phyloP scores from a whole-genome alignment of 2,888 invertebrate species.

The Tubiluchus corallicola region DNA sequence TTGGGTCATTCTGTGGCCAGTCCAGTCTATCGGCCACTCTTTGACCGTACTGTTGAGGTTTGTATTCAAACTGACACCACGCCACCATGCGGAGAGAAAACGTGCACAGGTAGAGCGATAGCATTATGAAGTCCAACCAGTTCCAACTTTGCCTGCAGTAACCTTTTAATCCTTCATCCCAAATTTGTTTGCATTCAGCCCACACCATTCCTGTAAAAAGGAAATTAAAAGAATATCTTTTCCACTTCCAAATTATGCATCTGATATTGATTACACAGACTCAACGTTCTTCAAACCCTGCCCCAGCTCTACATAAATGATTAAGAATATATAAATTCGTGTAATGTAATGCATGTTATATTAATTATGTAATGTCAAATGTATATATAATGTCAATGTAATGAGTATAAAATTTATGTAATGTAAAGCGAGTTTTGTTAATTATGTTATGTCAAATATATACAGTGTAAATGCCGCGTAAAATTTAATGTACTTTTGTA shows the following conservation, averaged over 20 bases:
- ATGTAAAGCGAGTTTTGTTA: too few species aligned
- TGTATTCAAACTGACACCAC: too few species aligned
- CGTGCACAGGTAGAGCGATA: conserved; percentile 35
- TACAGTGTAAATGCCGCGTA: too few species aligned
- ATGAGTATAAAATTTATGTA: too few species aligned
- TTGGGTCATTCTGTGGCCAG: conserved; percentile 36
- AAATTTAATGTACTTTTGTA: too few species aligned
- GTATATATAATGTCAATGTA: too few species aligned
- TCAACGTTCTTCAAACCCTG: too few species aligned
- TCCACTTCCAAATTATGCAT: too few species aligned
- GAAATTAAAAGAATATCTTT: conserved; percentile 6
- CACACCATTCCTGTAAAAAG: conserved; percentile 33
- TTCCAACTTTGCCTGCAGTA: conserved; percentile 39
- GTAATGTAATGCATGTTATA: too few species aligned
- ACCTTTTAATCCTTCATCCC: conserved; percentile 36
- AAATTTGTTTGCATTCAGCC: conserved; percentile 38
- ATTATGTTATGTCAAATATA: too few species aligned
- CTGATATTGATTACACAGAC: background rate
- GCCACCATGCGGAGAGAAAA: conserved; percentile 33
- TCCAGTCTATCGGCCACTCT: conserved; percentile 25
- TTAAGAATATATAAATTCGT: background rate
- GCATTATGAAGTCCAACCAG: conserved; percentile 39
- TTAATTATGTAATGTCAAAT: too few species aligned
- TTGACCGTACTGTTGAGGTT: conserved; percentile 26
- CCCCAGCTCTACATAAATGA: too few species aligned